Base-by-base conservation (phyloP, 2,888 invertebrate species). In the Alviniconcha strummeri region DNA sequence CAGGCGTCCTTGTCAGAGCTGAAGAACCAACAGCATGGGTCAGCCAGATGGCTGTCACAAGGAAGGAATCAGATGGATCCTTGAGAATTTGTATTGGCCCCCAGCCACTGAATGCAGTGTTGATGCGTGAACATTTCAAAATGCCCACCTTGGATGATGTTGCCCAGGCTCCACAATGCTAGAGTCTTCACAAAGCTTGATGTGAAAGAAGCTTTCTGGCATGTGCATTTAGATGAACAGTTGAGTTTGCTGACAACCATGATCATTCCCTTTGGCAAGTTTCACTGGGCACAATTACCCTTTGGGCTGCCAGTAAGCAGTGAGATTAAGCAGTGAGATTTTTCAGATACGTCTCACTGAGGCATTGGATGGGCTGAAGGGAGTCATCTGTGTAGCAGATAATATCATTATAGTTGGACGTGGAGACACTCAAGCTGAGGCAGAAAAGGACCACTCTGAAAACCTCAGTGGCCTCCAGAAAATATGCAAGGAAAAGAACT, bases 201-300 rank as follows among this genome's bases (percentile, higher is more conserved):
- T 81, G 86, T 88, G 1, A 77, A 85, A 71, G 85, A 90, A 55
- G 88, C 86, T 52, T 89, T 84, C 75, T 88, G 87, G 86, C 88
- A 88, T 72, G 83, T 88, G 0, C 69, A 71, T 67, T 80, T 87
- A 54, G 85, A 88, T 80, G 76, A 86, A 72, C 81, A 87, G 60
- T 87, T 86, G 0, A 87, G 87, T 60, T 4, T 75, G 36, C 83
- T 88, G 17, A 88, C 87, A 19, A 89, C 88, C 0, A 88, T 88
- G 87, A 88, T 88, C 5, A 88, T 88, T 19, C 88, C 87, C 11
- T 89, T 88, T 84, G 87, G 89, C 8, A 81, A 86, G 36, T 88
- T 80, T 80, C 54, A 87, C 57, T 89, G 88, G 88, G 56, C 75
- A 11, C 76, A 82, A 69, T 36, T 74, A 3, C 81, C 81, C 7